Evolutionary conservation across 1,140 invertebrate species (phyloP), one percentile per base, ranked within the genome.

Genomic region (Leucophenga varia): DNA sequence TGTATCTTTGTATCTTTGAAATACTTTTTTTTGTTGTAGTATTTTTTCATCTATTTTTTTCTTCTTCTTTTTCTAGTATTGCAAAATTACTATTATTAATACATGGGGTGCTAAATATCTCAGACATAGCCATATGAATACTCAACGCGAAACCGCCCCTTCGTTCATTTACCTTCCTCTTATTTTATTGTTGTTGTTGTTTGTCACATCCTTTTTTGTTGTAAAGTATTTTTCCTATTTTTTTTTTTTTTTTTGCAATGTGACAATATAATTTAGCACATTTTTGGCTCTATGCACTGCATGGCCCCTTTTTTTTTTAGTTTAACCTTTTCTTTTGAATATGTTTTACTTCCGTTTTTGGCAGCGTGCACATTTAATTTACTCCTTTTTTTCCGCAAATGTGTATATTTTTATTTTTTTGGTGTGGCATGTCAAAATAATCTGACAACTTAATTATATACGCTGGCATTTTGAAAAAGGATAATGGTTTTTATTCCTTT

Each of bases 361-460:
- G 19, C 14, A 34, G 5, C 14, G n/a, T n/a, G n/a, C n/a, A n/a
- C n/a, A n/a, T 22, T 40, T 22, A 40, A 28, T 22, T 52, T 47
- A 37, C 30, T 47, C 50, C 51, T 57, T 67, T 32, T 34, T 20
- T 25, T 8, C 13, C 46, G 59, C 42, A 54, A 42, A n/a, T n/a
- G n/a, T n/a, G n/a, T n/a, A n/a, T n/a, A n/a, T n/a, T n/a, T n/a
- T n/a, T n/a, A 47, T 41, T 50, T 47, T 40, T 35, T 43, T 52
- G 49, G 59, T 70, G 57, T 50, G 55, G 42, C 58, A 55, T 71
- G 67, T 71, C 67, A 71, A 54, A 71, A 71, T 70, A 71, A 71
- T 71, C 67, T 57, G 67, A 71, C 67, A 71, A 54, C 60, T 70
- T 71, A 71, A 71, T 71, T 71, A 71, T 71, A 64, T 25, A 64